Evolutionary conservation across 2,113 vertebrate genomes (phyloP).

Genomic region (human (Homo sapiens)): GRCh38 chr21:37834501-37835000

Average conservation of each 20-base stretch:
- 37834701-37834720: background rate
- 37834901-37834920: background rate
- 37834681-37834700: conserved; percentile 42
- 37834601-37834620: background rate
- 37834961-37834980: background rate
- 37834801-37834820: background rate
- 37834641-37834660: conserved; percentile 26
- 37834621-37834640: conserved; percentile 26
- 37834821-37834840: background rate
- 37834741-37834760: background rate
- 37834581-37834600: background rate
- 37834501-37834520: background rate
- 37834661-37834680: background rate
- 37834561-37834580: background rate
- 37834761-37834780: background rate
- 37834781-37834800: background rate
- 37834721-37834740: background rate
- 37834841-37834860: fast-evolving
- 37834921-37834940: too few relatives aligned
- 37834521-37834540: fast-evolving
- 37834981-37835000: background rate
- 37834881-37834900: fast-evolving
- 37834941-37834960: background rate
- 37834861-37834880: background rate
- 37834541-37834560: background rate